phyloP scores from a whole-genome alignment of 1,140 invertebrate genomes.

The Hyles vespertilio region DNA sequence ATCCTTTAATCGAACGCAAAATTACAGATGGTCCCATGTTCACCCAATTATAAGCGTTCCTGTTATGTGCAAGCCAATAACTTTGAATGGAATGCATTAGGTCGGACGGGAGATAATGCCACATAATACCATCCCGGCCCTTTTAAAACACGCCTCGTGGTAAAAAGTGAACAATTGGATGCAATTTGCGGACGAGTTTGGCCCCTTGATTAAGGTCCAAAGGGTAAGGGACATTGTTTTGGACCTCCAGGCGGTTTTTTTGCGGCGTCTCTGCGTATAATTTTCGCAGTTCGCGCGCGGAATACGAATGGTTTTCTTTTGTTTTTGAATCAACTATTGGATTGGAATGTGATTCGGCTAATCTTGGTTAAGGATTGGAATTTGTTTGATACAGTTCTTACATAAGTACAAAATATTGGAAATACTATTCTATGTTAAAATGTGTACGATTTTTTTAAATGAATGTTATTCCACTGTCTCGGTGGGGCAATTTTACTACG shows the following conservation, averaged over 20 bases:
- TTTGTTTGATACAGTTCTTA: too few species aligned
- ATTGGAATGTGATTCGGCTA: neutral
- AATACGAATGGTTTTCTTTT: constrained; percentile 33
- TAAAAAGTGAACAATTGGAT: constrained; percentile 75
- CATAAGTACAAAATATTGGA: too few species aligned
- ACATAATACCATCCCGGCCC: constrained; percentile 60
- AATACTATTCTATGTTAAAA: too few species aligned
- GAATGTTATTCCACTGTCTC: too few species aligned
- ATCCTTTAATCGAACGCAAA: constrained; percentile 26
- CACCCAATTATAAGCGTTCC: constrained; percentile 38
- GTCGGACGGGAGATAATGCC: constrained; percentile 35
- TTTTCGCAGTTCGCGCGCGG: constrained; percentile 35
- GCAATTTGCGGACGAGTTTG: constrained; percentile 73
- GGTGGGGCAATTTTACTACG: too few species aligned
- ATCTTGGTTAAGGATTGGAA: neutral
- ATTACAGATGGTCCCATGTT: constrained; percentile 40
- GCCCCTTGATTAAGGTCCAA: constrained; percentile 63
- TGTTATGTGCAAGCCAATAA: constrained; percentile 53
- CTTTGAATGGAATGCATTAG: constrained; percentile 49
- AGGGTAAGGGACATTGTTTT: constrained; percentile 60
- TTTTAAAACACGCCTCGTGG: constrained; percentile 52
- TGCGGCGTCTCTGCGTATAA: constrained; percentile 38
- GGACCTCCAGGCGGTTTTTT: constrained; percentile 37
- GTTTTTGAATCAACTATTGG: constrained; percentile 12
- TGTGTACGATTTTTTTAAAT: too few species aligned